Evolutionary conservation across 2,797 vertebrate genomes (phyloP).

Genomic region (Artibeus lituratus): DNA sequence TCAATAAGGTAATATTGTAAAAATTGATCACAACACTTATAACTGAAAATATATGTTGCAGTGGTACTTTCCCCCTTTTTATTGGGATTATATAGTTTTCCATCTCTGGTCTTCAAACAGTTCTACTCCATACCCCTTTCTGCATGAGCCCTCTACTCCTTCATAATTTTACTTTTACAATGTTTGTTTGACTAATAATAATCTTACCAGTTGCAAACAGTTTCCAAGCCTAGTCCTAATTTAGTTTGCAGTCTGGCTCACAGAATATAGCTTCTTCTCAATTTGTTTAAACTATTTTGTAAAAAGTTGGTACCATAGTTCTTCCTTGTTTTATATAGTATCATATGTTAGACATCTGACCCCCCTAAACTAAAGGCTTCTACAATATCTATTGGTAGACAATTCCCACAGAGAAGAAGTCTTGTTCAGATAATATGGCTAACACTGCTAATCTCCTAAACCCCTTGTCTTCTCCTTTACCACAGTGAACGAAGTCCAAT

Average conservation of each 20-base stretch:
- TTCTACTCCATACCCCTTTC: not conserved
- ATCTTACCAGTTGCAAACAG: not conserved
- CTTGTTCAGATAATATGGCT: not conserved
- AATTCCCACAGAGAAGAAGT: not conserved
- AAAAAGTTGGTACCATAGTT: not conserved
- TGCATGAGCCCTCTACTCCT: accelerated
- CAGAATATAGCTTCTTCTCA: not conserved
- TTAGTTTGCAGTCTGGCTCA: not conserved
- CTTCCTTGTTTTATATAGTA: not conserved
- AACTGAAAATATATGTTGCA: not conserved
- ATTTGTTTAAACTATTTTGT: not conserved
- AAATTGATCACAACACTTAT: not conserved
- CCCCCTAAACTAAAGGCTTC: not conserved
- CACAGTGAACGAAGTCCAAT: not conserved
- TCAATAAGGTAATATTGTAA: not conserved
- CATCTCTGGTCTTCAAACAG: not conserved
- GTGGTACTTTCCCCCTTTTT: not conserved
- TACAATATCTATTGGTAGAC: not conserved
- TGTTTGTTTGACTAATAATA: not conserved
- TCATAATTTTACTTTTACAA: not conserved
- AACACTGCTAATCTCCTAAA: not conserved
- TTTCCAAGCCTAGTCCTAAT: not conserved
- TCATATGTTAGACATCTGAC: not conserved
- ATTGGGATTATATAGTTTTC: not conserved
- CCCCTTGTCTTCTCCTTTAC: not conserved